Evolutionary conservation across 2,113 vertebrate species (phyloP), one percentile per base, ranked within the genome.

Genomic region (Strix uralensis): DNA sequence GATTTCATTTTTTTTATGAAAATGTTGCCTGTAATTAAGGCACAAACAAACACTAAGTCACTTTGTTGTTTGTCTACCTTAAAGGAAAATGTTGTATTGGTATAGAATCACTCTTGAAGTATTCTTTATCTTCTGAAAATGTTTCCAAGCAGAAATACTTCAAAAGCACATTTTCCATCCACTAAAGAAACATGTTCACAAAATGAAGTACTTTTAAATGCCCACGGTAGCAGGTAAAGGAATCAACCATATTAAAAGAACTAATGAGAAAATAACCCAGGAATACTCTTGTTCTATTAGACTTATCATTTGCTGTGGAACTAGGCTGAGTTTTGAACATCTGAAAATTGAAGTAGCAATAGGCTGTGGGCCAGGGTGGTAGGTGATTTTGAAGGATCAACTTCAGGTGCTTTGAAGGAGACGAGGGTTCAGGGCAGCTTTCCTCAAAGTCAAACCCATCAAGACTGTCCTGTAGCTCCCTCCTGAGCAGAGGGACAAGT

Each of bases 81-180:
- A 96, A 97, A 94, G 90, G 80, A 81, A 81, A 95, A 69, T 42
- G 3, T 13, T 92, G 57, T 26, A 38, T 93, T 95, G 40, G 75
- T 95, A 66, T 70, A 78, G 81, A 92, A 58, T 84, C 29, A 47
- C 15, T 55, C 96, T 93, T 94, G 94, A 98, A 97, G 87, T 92
- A 92, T 67, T 96, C 91, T 62, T 42, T 62, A 86, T 94, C 88
- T 96, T 92, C 86, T 92, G 71, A 65, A 92, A 97, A 88, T 92
- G 94, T 92, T 96, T 96, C 95, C 95, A 95, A 54, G 51, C 74
- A 75, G 94, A 94, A 78, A 92, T 90, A 82, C 58, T 95, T 96
- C 70, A 93, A 94, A 96, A 93, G 61, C 15, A 21, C 18, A 57
- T 94, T 92, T 89, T 92, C 67, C 36, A 46, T 92, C 42, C 81